Percentiles rank a stretch among this genome's conserved stretches.
Conservation (phyloP, 2,888 invertebrate genomes). For the Tetranychus piercei region DNA sequence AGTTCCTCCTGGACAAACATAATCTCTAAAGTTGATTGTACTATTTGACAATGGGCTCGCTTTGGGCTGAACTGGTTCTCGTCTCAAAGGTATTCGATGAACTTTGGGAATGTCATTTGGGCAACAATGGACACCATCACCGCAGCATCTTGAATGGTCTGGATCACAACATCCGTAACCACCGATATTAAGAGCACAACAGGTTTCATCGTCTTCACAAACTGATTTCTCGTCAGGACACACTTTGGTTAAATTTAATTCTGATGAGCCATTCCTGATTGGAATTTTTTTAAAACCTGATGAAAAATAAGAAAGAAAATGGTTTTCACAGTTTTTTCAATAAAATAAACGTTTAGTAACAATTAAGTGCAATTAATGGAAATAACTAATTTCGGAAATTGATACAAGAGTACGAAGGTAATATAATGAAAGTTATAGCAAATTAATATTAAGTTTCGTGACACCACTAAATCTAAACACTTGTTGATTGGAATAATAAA, state of each 20-base stretch:
- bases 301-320: not conserved
- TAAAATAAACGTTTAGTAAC: too few species aligned
- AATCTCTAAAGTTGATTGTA: not conserved
- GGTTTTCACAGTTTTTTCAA: too few species aligned
- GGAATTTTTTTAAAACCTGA: not conserved
- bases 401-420: too few species aligned
- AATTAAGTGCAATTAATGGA: too few species aligned
- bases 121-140: not conserved
- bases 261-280: not conserved
- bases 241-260: not conserved
- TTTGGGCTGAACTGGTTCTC: not conserved
- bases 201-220: not conserved
- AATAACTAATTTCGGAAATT: too few species aligned
- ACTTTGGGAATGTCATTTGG: not conserved
- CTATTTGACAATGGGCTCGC: not conserved
- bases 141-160: not conserved
- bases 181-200: not conserved
- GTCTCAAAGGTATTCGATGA: not conserved
- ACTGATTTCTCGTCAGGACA: not conserved
- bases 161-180: not conserved
- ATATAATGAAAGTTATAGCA: too few species aligned
- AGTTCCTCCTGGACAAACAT: not conserved
- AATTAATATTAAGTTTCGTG: too few species aligned
- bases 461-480: too few species aligned
- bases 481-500: too few species aligned